Evolutionary conservation across 2,797 vertebrate genomes (phyloP).

Genomic region (Ctenosaura bakeri): DNA sequence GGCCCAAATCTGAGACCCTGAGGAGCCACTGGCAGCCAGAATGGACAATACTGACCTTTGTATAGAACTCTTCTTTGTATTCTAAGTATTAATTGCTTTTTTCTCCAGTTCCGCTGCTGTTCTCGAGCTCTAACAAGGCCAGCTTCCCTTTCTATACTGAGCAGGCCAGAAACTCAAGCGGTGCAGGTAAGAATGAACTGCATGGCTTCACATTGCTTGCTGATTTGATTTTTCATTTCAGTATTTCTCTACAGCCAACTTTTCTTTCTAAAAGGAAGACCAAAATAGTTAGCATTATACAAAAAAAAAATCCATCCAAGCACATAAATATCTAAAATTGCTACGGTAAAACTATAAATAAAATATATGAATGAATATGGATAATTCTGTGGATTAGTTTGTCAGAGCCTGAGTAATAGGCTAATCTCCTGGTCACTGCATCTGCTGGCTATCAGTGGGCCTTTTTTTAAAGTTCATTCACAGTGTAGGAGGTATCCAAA

Average conservation of each 20-base stretch:
- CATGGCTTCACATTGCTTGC: accelerated
- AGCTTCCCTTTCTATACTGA: conserved; percentile 85
- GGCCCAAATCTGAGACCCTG: not conserved
- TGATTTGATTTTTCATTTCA: not conserved
- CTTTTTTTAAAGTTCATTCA: not conserved
- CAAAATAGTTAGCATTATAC: not conserved
- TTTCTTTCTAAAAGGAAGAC: not conserved
- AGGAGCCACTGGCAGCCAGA: not conserved
- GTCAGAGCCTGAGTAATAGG: not conserved
- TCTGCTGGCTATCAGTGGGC: not conserved
- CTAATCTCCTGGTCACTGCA: not conserved
- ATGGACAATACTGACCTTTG: not conserved
- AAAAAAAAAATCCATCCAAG: not conserved
- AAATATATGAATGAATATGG: not conserved
- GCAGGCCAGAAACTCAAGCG: conserved; percentile 83
- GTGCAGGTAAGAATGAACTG: conserved; percentile 83
- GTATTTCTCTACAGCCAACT: not conserved
- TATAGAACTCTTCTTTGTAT: not conserved
- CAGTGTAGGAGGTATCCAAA: not conserved
- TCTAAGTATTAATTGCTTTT: conserved; percentile 31
- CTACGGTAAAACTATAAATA: not conserved
- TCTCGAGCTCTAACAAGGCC: conserved; percentile 90
- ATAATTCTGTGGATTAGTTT: not conserved
- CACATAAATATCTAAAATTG: not conserved
- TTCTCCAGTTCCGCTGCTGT: conserved; percentile 87